phyloP scores from a whole-genome alignment of 2,797 vertebrate genomes.

The Buceros bicornis region DNA sequence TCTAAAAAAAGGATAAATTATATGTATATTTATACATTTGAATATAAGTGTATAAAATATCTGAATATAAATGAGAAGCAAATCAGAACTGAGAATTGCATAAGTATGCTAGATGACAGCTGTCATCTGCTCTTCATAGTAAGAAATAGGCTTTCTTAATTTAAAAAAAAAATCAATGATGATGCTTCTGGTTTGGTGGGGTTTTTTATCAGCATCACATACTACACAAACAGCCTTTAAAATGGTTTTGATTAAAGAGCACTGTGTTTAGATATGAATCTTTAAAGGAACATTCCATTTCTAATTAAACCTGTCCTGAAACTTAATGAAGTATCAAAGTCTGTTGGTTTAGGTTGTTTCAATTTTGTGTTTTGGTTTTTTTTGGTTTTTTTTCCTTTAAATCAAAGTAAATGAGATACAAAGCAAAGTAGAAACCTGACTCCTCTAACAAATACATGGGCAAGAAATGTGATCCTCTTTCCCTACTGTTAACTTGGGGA shows the following conservation, averaged over 20 bases:
- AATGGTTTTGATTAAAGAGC: not conserved
- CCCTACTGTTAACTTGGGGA: not conserved
- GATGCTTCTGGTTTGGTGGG: not conserved
- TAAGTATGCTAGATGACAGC: not conserved
- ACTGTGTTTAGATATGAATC: not conserved
- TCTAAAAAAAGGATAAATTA: not conserved
- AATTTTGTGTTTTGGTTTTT: not conserved
- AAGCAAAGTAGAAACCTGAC: not conserved
- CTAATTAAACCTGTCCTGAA: not conserved
- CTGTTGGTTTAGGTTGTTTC: too few species aligned
- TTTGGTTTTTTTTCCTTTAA: not conserved
- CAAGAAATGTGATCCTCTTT: not conserved
- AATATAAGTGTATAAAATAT: not conserved
- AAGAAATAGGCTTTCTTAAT: slow-evolving; percentile 4
- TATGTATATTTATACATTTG: not conserved
- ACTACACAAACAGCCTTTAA: slow-evolving; percentile 28
- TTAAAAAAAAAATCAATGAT: slow-evolving; percentile 41
- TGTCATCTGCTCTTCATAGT: not conserved
- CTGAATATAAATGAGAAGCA: not conserved
- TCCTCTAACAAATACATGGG: not conserved
- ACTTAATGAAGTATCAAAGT: not conserved
- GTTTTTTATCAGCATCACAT: not conserved
- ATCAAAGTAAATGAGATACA: not conserved
- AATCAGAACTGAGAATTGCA: not conserved
- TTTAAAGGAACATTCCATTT: not conserved